phyloP scores from a whole-genome alignment of 2,888 invertebrate genomes.

The Drosophila fungiperda region DNA sequence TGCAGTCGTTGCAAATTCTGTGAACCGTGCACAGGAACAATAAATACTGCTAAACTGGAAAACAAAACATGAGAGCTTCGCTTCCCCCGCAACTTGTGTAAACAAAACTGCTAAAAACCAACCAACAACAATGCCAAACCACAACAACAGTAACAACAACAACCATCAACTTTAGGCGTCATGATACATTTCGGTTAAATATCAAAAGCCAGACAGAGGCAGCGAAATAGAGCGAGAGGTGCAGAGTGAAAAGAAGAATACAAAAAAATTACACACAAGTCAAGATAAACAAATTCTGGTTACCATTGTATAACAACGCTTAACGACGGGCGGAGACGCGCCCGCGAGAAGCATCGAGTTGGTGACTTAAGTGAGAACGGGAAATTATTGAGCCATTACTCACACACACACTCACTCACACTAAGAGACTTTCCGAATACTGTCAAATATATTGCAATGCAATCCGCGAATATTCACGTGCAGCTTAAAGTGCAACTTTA shows the following conservation, averaged over 20 bases:
- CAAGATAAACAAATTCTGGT: constrained; percentile 76
- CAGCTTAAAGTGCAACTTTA: constrained; percentile 54
- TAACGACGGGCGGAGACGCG: constrained; percentile 28
- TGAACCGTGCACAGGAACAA: constrained; percentile 76
- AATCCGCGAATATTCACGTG: constrained; percentile 65
- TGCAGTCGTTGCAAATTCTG: constrained; percentile 68
- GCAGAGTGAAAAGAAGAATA: constrained; percentile 18
- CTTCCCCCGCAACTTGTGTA: constrained; percentile 64
- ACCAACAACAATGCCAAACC: constrained; percentile 32
- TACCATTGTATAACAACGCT: constrained; percentile 69
- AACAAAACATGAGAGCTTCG: constrained; percentile 65
- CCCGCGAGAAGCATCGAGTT: not conserved
- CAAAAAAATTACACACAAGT: constrained; percentile 66
- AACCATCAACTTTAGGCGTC: constrained; percentile 73
- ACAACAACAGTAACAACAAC: constrained; percentile 44
- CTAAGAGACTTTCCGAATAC: constrained; percentile 17
- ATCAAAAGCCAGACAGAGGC: constrained; percentile 54
- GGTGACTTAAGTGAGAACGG: constrained; percentile 15
- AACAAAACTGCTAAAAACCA: constrained; percentile 64
- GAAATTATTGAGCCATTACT: constrained; percentile 76
- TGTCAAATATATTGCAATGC: constrained; percentile 51
- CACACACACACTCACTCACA: constrained; percentile 30
- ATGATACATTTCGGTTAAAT: constrained; percentile 78
- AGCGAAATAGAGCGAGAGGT: constrained; percentile 9
- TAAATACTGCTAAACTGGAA: constrained; percentile 60